Evolutionary conservation across 2,888 invertebrate genomes (phyloP).

Genomic region (Iselma pallidipennis): DNA sequence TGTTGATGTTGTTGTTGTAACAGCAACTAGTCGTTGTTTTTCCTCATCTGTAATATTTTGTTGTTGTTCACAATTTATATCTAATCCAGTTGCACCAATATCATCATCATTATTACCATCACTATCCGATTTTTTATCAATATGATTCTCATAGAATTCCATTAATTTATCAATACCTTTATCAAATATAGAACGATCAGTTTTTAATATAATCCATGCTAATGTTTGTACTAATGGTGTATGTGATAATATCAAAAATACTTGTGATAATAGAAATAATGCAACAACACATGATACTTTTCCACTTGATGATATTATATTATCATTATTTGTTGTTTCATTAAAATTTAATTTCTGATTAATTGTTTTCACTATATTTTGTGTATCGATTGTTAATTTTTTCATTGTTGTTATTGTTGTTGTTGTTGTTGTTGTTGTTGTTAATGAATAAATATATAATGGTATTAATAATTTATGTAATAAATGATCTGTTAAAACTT

Average conservation of each 20-base stretch:
- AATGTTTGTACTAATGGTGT: conserved; percentile 87
- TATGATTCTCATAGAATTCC: conserved; percentile 46
- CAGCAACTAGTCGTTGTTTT: conserved; percentile 67
- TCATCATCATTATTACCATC: conserved; percentile 27
- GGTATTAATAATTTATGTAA: conserved; percentile 92
- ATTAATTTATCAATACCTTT: conserved; percentile 52
- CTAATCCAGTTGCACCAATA: conserved; percentile 30
- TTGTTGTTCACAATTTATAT: conserved; percentile 55
- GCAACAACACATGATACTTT: conserved; percentile 90
- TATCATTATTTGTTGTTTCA: conserved; percentile 39
- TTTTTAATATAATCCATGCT: conserved; percentile 88
- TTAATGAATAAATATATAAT: conserved; percentile 87
- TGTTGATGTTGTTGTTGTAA: neutral
- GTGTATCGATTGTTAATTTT: conserved; percentile 58
- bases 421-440: conserved; percentile 57
- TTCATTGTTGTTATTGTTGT: conserved; percentile 63
- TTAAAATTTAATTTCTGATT: conserved; percentile 62
- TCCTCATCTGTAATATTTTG: conserved; percentile 93
- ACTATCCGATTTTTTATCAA: neutral
- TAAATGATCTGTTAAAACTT: conserved; percentile 91
- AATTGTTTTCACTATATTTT: conserved; percentile 63
- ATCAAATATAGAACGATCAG: conserved; percentile 61
- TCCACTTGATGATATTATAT: conserved; percentile 41
- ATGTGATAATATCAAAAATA: conserved; percentile 92
- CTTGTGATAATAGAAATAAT: conserved; percentile 89